Percentiles rank a stretch among this genome's conserved stretches.
These are phyloP conservation scores for Pseudomyrmex cubaensis DNA, from an alignment of 1,140 invertebrate genomes.

Conservation along the genomic window DNA sequence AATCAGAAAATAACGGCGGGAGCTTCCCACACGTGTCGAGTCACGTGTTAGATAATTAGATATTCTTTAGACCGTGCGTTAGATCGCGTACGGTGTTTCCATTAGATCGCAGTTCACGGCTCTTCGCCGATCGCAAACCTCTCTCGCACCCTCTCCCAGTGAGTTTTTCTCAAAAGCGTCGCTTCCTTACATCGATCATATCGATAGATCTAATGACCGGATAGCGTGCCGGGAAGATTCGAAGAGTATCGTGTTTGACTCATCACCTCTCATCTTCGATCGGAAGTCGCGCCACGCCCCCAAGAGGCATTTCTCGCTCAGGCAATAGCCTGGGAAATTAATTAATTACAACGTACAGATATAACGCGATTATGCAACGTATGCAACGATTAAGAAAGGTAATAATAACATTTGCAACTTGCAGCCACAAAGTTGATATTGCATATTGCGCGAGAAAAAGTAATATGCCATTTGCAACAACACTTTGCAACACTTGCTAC, in stretches of 20 bases:
- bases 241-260: constrained; percentile 68
- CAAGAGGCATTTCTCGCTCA: constrained; percentile 26
- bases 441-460: not conserved
- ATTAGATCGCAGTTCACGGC: constrained; percentile 68
- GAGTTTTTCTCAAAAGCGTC: constrained; percentile 25
- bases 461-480: not conserved
- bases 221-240: constrained; percentile 75
- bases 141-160: not conserved
- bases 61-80: constrained; percentile 83
- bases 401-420: too few relatives aligned
- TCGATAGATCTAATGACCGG: constrained; percentile 79
- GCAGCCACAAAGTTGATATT: too few relatives aligned
- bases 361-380: not conserved
- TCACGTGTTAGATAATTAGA: constrained; percentile 85
- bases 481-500: not conserved
- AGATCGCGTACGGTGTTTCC: constrained; percentile 74
- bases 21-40: constrained; percentile 83
- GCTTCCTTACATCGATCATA: constrained; percentile 78
- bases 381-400: too few relatives aligned
- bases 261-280: constrained; percentile 60
- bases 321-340: constrained; percentile 56
- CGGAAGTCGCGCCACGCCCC: constrained; percentile 52
- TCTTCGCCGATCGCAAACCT: not conserved
- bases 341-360: constrained; percentile 32
- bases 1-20: constrained; percentile 83